These are phyloP conservation scores for Rhegmatorhina hoffmannsi DNA, from an alignment of 2,113 vertebrate species.

Conservation along the genomic window DNA sequence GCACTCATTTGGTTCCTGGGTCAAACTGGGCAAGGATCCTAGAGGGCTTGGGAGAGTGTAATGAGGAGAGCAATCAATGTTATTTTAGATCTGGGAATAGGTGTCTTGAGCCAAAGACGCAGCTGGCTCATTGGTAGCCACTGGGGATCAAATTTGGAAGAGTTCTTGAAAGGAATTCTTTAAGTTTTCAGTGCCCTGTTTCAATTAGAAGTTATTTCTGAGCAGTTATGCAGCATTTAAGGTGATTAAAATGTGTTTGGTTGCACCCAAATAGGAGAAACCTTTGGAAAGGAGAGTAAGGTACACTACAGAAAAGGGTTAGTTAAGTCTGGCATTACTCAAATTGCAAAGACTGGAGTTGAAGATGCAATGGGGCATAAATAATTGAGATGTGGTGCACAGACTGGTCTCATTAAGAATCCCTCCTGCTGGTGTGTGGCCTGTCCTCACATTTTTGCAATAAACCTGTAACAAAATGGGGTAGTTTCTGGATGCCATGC, in stretches of 20 bases:
- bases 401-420: not conserved
- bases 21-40: not conserved
- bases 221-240: not conserved
- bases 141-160: not conserved
- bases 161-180: not conserved
- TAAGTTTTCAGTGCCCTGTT: not conserved
- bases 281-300: not conserved
- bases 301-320: not conserved
- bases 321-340: not conserved
- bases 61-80: not conserved
- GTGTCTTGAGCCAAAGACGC: not conserved
- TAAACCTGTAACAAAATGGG: not conserved
- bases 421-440: not conserved
- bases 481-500: not conserved
- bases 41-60: not conserved
- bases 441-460: not conserved
- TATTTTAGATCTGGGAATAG: not conserved
- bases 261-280: not conserved
- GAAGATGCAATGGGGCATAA: not conserved
- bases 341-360: not conserved
- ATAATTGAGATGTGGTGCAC: not conserved
- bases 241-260: not conserved
- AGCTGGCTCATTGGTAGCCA: not conserved
- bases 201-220: not conserved
- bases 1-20: fast-evolving